Conservation (phyloP, 2,113 vertebrate genomes). For the Triplophysa dalaica region DNA sequence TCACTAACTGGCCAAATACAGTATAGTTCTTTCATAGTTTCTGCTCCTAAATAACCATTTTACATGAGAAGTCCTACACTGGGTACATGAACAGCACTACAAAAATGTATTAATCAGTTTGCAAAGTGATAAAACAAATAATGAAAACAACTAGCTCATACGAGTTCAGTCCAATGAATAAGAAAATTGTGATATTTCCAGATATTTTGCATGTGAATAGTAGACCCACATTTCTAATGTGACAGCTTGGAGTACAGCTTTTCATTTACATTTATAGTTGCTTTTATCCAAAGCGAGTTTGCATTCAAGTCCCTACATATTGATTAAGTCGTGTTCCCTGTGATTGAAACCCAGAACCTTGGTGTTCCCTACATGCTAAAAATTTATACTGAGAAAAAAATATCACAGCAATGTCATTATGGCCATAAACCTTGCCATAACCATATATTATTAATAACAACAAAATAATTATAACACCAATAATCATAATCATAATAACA, state of each 20-base stretch:
- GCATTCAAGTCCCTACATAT: too few relatives aligned
- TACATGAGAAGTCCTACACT: not conserved
- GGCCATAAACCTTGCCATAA: too few relatives aligned
- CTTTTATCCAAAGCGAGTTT: too few relatives aligned
- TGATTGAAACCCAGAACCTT: too few relatives aligned
- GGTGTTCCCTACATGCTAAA: too few relatives aligned
- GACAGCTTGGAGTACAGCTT: constrained; percentile 4
- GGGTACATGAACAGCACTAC: not conserved
- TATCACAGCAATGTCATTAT: not conserved
- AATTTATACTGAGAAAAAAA: not conserved
- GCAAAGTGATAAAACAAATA: constrained; percentile 27
- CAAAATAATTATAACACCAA: too few relatives aligned
- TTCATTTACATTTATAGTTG: too few relatives aligned
- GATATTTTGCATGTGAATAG: constrained; percentile 6
- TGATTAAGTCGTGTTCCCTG: too few relatives aligned
- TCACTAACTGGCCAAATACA: not conserved
- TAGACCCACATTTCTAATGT: constrained; percentile 13
- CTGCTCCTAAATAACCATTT: constrained; percentile 17
- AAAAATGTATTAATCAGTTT: constrained; percentile 29
- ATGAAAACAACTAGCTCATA: not conserved
- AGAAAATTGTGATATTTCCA: constrained; percentile 10
- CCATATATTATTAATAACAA: too few relatives aligned
- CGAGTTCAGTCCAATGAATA: constrained; percentile 19
- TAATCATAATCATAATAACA: too few relatives aligned
- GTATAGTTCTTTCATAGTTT: not conserved